These are phyloP conservation scores for Osmerus eperlanus DNA, from an alignment of 2,113 vertebrate species.

Conservation along the genomic window DNA sequence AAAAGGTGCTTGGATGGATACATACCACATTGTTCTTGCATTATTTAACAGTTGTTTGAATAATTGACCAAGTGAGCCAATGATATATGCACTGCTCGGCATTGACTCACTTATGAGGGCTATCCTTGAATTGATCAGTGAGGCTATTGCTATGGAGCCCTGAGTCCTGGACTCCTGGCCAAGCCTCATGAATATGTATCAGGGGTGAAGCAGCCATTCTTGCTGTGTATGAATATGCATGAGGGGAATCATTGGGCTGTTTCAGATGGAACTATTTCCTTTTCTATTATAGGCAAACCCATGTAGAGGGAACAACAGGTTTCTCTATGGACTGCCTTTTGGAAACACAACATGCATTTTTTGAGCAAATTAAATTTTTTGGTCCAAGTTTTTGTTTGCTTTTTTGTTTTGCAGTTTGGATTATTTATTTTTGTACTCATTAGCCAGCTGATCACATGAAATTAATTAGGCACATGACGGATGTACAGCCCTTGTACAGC, in stretches of 20 bases:
- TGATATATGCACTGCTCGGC: not conserved
- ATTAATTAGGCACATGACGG: too few relatives aligned
- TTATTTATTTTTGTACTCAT: too few relatives aligned
- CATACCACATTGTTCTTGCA: not conserved
- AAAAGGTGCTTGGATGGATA: not conserved
- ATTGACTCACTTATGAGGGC: not conserved
- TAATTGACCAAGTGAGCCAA: not conserved
- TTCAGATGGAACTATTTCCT: not conserved
- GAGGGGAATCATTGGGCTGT: slow-evolving; percentile 6
- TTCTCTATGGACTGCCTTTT: not conserved
- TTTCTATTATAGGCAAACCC: not conserved
- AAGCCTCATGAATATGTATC: slow-evolving; percentile 1
- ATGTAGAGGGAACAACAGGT: not conserved
- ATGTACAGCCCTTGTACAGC: too few relatives aligned
- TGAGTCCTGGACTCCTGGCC: not conserved
- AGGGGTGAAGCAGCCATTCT: not conserved
- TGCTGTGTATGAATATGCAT: not conserved
- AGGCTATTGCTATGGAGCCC: not conserved
- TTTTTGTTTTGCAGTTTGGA: too few relatives aligned
- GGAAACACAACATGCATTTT: too few relatives aligned
- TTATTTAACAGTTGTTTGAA: slow-evolving; percentile 6
- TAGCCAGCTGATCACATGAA: too few relatives aligned
- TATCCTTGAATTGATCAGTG: not conserved
- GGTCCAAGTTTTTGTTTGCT: too few relatives aligned
- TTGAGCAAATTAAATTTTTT: too few relatives aligned